A percentile compares a stretch with the other conserved stretches of the same genome.
Evolutionary conservation across 1,140 invertebrate genomes (phyloP).

Genomic region (Eriosoma lanigerum): DNA sequence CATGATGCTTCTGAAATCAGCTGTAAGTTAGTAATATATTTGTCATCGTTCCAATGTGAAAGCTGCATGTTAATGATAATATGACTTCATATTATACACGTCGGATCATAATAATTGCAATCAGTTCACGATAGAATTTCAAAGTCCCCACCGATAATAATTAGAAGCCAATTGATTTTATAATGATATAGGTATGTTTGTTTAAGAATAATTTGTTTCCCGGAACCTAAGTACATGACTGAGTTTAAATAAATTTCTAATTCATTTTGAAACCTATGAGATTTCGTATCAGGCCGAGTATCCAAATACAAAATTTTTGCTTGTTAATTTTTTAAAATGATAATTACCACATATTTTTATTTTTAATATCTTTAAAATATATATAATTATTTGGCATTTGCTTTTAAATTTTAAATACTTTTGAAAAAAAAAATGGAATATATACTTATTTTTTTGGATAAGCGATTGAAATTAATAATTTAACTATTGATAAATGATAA

Average conservation of each 20-base stretch:
- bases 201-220: conserved; percentile 23
- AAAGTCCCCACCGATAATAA: not conserved
- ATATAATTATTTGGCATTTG: too few relatives aligned
- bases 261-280: not conserved
- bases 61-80: conserved; percentile 14
- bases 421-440: too few relatives aligned
- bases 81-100: conserved; percentile 3
- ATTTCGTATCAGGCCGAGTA: not conserved
- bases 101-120: conserved; percentile 20
- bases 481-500: too few relatives aligned
- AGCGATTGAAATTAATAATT: too few relatives aligned
- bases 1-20: conserved; percentile 1
- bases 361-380: too few relatives aligned
- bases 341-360: too few relatives aligned
- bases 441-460: too few relatives aligned
- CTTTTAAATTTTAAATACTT: too few relatives aligned
- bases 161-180: not conserved
- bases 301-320: too few relatives aligned
- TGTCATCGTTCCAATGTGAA: conserved; percentile 48
- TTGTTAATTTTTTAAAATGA: too few relatives aligned
- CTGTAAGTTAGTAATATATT: not conserved
- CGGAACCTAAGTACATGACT: not conserved
- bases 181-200: not conserved
- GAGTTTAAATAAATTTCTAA: not conserved
- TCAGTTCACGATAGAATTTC: not conserved